Conservation (phyloP, 1,140 invertebrate genomes). For the Scaptomyza pallida region DNA sequence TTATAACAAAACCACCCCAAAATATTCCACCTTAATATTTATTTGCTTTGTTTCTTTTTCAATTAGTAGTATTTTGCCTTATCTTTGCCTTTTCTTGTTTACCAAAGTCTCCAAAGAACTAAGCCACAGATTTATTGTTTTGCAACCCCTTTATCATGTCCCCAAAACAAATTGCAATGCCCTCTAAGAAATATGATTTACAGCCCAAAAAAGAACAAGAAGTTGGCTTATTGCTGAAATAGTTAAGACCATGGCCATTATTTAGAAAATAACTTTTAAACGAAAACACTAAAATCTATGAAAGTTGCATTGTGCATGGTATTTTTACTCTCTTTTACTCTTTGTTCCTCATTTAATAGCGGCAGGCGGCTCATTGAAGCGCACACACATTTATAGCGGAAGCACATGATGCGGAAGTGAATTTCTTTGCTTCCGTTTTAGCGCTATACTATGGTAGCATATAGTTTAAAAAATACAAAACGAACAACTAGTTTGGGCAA, state of each 20-base stretch:
- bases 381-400: slow-evolving; percentile 60
- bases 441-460: slow-evolving; percentile 24
- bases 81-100: slow-evolving; percentile 13
- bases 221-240: slow-evolving; percentile 17
- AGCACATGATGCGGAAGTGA: slow-evolving; percentile 66
- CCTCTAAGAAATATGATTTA: slow-evolving; percentile 50
- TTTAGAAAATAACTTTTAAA: slow-evolving; percentile 45
- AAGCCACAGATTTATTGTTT: slow-evolving; percentile 43
- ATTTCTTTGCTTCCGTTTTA: slow-evolving; percentile 65
- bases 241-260: slow-evolving; percentile 50
- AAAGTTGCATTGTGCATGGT: slow-evolving; percentile 41
- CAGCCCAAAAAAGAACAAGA: slow-evolving; percentile 27
- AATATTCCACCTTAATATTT: too few relatives aligned
- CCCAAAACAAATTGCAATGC: slow-evolving; percentile 28
- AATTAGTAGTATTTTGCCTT: not conserved
- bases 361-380: slow-evolving; percentile 48
- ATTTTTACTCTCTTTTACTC: not conserved
- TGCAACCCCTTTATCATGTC: not conserved
- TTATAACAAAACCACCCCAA: too few relatives aligned
- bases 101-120: slow-evolving; percentile 1
- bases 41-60: not conserved
- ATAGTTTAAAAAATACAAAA: slow-evolving; percentile 52
- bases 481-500: slow-evolving; percentile 4
- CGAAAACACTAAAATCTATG: slow-evolving; percentile 16
- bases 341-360: not conserved